Percentiles rank a stretch among this genome's conserved stretches.
phyloP scores from a whole-genome alignment of 1,140 invertebrate species.

The Trigoniulus corallinus region DNA sequence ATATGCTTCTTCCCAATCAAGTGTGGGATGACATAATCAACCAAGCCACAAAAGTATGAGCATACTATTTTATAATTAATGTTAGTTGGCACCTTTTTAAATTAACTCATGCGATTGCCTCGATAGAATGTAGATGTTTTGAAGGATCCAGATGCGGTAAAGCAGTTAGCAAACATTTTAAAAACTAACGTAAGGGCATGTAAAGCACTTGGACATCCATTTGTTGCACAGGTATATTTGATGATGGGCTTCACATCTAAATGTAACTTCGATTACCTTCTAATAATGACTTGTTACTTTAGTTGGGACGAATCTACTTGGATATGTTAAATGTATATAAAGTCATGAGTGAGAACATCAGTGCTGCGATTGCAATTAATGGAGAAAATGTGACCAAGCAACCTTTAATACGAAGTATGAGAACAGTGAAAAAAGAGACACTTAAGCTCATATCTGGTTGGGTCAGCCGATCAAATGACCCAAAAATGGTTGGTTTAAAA shows the following conservation, averaged over 20 bases:
- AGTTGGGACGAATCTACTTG: conserved; percentile 87
- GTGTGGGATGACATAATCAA: conserved; percentile 99
- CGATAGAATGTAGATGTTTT: conserved; percentile 80
- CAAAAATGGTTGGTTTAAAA: conserved; percentile 31
- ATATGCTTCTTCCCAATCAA: conserved; percentile 95
- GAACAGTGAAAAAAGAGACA: conserved; percentile 97
- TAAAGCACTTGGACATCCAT: conserved; percentile 89
- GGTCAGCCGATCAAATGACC: conserved; percentile 81
- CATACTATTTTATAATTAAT: background rate
- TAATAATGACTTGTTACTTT: conserved; percentile 22
- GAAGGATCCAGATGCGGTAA: conserved; percentile 90
- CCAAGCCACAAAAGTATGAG: conserved; percentile 63
- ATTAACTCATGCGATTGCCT: conserved; percentile 15
- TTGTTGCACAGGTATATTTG: conserved; percentile 59
- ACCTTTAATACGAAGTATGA: conserved; percentile 94
- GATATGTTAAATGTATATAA: conserved; percentile 99
- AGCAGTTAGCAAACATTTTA: conserved; percentile 91
- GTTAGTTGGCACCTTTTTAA: too few relatives aligned
- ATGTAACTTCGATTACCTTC: too few relatives aligned
- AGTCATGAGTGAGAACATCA: conserved; percentile 97
- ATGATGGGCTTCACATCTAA: background rate
- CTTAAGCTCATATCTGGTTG: conserved; percentile 95
- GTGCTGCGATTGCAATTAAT: conserved; percentile 83
- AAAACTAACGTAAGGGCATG: conserved; percentile 98
- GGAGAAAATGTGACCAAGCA: conserved; percentile 93